phyloP scores from a whole-genome alignment of 2,113 vertebrate genomes.

The Peromyscus polionotus region DNA sequence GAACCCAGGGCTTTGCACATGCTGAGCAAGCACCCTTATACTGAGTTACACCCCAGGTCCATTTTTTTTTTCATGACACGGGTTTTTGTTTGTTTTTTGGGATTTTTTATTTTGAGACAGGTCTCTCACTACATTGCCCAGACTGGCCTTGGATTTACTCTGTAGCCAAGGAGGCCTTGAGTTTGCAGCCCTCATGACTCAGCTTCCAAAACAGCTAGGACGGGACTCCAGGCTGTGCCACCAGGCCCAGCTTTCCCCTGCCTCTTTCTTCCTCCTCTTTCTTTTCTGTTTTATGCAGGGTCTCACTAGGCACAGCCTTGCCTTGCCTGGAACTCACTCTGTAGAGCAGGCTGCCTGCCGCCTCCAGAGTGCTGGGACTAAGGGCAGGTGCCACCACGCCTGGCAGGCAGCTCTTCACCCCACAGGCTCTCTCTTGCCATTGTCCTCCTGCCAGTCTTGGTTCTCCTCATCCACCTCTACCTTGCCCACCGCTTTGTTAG shows the following conservation, averaged over 20 bases:
- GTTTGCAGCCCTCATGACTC: fast-evolving
- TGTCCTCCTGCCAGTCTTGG: neutral
- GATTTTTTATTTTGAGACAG: neutral
- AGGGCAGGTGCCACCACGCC: neutral
- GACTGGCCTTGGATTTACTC: neutral
- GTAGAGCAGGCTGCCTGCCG: neutral
- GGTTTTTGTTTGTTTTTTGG: neutral
- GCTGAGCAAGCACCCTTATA: neutral
- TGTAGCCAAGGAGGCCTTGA: neutral
- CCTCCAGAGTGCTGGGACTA: neutral
- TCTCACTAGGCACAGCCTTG: neutral
- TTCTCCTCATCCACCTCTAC: neutral
- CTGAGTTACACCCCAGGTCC: neutral
- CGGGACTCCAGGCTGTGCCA: neutral
- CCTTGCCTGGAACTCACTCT: neutral
- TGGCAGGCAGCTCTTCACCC: neutral
- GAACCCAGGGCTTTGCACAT: neutral
- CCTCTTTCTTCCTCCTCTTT: neutral
- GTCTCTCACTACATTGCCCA: neutral
- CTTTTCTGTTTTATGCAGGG: neutral
- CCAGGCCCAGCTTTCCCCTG: too few relatives aligned
- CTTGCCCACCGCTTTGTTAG: neutral
- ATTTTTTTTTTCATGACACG: neutral
- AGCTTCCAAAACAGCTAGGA: neutral
- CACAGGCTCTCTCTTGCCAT: neutral